Evolutionary conservation across 2,113 vertebrate genomes (phyloP).

Genomic region (Oriolus oriolus): DNA sequence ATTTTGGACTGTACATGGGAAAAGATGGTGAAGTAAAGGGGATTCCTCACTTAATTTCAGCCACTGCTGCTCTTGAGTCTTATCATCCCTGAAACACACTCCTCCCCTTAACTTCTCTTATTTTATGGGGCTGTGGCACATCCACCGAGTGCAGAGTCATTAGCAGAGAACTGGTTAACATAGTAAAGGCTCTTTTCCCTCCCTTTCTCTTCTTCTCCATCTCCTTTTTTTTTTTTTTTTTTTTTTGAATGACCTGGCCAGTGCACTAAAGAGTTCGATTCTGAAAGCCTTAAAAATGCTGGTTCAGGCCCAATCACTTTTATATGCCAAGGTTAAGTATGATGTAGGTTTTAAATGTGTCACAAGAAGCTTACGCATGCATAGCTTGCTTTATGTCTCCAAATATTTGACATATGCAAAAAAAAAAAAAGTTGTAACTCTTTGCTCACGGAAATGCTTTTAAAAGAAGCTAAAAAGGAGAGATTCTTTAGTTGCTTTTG

Average conservation of each 20-base stretch:
- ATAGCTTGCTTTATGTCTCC: neutral
- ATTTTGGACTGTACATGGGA: neutral
- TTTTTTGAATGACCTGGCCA: neutral
- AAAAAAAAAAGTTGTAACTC: neutral
- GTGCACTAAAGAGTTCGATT: neutral
- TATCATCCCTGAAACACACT: neutral
- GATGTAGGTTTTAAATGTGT: neutral
- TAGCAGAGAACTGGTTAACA: neutral
- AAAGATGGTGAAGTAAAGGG: neutral
- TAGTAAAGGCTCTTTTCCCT: neutral
- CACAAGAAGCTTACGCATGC: neutral
- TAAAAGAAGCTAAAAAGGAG: neutral
- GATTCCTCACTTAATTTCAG: neutral
- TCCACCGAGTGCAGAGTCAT: neutral
- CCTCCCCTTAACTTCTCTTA: neutral
- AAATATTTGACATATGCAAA: neutral
- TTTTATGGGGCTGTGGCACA: neutral
- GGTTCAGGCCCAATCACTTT: neutral
- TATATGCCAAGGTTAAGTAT: neutral
- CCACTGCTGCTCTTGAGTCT: neutral
- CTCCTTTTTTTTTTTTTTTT: neutral
- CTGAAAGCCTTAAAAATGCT: neutral
- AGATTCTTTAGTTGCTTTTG: accelerated
- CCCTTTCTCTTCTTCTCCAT: neutral
- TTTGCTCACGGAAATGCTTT: neutral